These are phyloP conservation scores for Rotaria magnacalcarata DNA, from an alignment of 2,888 invertebrate species.

Conservation along the genomic window DNA sequence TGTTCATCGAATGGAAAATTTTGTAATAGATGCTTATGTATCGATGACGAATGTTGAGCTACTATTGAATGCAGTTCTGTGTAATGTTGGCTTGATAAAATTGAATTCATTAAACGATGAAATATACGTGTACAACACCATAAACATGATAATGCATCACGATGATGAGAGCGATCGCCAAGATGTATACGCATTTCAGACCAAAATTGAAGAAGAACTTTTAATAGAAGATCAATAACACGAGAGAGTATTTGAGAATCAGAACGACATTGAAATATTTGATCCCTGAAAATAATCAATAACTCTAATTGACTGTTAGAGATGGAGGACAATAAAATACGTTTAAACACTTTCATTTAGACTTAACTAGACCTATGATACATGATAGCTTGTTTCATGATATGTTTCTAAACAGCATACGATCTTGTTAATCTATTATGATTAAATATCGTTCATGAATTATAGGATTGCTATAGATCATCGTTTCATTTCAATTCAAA, in stretches of 20 bases:
- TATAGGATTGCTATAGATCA: too few relatives aligned
- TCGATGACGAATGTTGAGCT: not conserved
- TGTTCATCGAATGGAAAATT: constrained; percentile 37
- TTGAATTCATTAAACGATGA: not conserved
- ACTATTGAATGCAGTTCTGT: constrained; percentile 8
- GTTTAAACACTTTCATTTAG: not conserved
- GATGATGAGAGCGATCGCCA: constrained; percentile 25
- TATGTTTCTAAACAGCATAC: too few relatives aligned
- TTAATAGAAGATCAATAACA: constrained; percentile 18
- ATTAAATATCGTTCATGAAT: too few relatives aligned
- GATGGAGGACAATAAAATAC: not conserved
- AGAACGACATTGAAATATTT: not conserved
- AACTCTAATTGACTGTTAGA: too few relatives aligned
- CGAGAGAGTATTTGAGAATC: constrained; percentile 21
- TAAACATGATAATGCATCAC: constrained; percentile 4
- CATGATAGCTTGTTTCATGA: too few relatives aligned
- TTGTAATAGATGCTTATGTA: constrained; percentile 24
- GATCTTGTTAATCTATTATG: too few relatives aligned
- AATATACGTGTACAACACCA: constrained; percentile 27
- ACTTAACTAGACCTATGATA: too few relatives aligned
- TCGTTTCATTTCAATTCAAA: too few relatives aligned
- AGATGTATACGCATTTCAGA: constrained; percentile 36
- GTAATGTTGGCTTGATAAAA: constrained; percentile 20
- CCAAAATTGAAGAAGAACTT: constrained; percentile 33
- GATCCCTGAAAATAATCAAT: not conserved